These are phyloP conservation scores for Agapostemon virescens DNA, from an alignment of 2,888 invertebrate species.

Conservation along the genomic window DNA sequence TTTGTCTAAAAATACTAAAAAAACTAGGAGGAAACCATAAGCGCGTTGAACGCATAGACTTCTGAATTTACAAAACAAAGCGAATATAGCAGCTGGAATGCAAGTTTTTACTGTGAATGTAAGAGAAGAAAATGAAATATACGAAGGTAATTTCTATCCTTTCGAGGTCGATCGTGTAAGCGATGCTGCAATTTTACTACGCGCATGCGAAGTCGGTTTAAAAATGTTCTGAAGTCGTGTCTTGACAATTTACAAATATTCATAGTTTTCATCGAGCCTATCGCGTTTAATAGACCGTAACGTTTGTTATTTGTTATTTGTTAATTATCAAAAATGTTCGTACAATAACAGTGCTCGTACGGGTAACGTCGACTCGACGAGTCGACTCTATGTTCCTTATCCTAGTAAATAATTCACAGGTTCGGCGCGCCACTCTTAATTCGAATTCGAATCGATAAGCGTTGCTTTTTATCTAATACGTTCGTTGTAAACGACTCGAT, in stretches of 20 bases:
- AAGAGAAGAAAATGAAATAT: not conserved
- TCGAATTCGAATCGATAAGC: constrained; percentile 28
- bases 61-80: not conserved
- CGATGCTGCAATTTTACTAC: constrained; percentile 23
- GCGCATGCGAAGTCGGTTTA: constrained; percentile 28
- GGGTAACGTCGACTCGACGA: constrained; percentile 17
- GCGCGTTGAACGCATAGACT: not conserved
- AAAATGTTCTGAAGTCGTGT: constrained; percentile 24
- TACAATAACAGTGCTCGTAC: constrained; percentile 32
- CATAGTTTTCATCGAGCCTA: constrained; percentile 29
- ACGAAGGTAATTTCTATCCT: constrained; percentile 14
- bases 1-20: not conserved
- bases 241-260: constrained; percentile 36
- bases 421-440: constrained; percentile 18
- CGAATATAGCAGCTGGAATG: constrained; percentile 2
- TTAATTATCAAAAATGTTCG: constrained; percentile 59
- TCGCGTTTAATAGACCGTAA: constrained; percentile 49
- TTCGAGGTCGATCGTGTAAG: constrained; percentile 24
- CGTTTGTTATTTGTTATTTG: constrained; percentile 33
- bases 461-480: constrained; percentile 48
- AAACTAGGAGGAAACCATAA: not conserved
- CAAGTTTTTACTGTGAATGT: not conserved
- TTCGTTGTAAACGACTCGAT: constrained; percentile 58
- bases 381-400: constrained; percentile 10
- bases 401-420: constrained; percentile 20